These are phyloP conservation scores for Scaptodrosophila lebanonensis DNA, from an alignment of 1,140 invertebrate species.

Conservation along the genomic window DNA sequence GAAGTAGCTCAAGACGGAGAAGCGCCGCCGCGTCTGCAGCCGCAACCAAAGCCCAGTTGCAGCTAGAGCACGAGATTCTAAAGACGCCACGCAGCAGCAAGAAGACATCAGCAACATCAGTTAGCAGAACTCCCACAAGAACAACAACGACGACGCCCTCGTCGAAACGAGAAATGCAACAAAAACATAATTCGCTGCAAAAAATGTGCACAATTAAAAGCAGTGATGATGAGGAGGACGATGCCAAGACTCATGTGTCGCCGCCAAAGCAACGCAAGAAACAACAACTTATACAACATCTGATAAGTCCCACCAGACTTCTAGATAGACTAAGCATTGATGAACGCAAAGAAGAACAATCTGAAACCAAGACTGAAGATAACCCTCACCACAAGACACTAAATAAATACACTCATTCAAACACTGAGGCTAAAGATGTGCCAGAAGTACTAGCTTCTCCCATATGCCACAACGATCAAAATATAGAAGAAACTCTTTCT, in stretches of 20 bases:
- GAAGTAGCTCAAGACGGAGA: constrained; percentile 24
- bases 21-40: constrained; percentile 21
- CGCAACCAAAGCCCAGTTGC: background rate
- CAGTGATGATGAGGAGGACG: constrained; percentile 12
- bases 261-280: constrained; percentile 58
- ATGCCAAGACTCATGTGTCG: constrained; percentile 39
- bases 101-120: constrained; percentile 26
- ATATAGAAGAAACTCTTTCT: background rate
- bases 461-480: no score
- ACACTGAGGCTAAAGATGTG: constrained; percentile 4
- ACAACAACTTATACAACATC: constrained; percentile 50
- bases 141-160: no score
- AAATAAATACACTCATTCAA: background rate
- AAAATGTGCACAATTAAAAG: constrained; percentile 2
- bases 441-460: background rate
- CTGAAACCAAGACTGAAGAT: constrained; percentile 39
- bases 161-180: no score
- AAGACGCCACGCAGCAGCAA: constrained; percentile 71
- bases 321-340: constrained; percentile 72
- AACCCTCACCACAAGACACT: background rate
- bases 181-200: constrained; percentile 22
- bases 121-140: constrained; percentile 2
- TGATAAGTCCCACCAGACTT: constrained; percentile 66
- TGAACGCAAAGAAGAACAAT: constrained; percentile 39
- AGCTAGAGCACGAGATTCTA: constrained; percentile 6